Percentiles rank a stretch among this genome's conserved stretches.
phyloP scores from a whole-genome alignment of 2,113 vertebrate genomes.

The Cavia aperea region DNA sequence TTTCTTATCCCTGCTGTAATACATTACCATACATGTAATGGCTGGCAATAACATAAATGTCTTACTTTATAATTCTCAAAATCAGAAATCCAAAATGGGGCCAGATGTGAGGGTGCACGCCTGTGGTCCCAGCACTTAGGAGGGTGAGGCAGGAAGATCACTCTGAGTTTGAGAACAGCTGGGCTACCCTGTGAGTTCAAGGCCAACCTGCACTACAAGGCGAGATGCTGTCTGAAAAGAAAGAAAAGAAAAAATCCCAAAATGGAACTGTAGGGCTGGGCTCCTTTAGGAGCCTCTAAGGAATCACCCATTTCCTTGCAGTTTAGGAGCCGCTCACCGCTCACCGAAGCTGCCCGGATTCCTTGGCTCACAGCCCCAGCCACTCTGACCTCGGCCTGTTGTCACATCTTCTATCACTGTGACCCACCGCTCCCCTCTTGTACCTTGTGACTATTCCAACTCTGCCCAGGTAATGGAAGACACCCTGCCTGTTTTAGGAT shows the following conservation, averaged over 20 bases:
- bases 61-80: constrained; percentile 5
- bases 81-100: background rate
- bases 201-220: no score
- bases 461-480: background rate
- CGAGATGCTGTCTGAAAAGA: background rate
- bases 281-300: background rate
- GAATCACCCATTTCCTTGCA: background rate
- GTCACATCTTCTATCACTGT: background rate
- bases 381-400: background rate
- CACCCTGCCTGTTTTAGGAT: background rate
- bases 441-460: background rate
- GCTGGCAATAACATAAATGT: constrained; percentile 10
- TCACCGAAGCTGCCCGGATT: background rate
- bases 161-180: background rate
- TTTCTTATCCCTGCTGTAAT: constrained; percentile 8
- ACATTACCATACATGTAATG: constrained; percentile 6
- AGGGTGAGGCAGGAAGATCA: background rate
- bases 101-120: background rate
- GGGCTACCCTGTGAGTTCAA: background rate
- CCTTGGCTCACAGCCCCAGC: background rate
- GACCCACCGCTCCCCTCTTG: background rate
- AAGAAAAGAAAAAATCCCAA: background rate
- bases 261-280: background rate
- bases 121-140: background rate
- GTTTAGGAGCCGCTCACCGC: background rate